Percentiles rank a stretch among this genome's conserved stretches.
phyloP scores from a whole-genome alignment of 2,888 invertebrate genomes.

The Drosophila pseudotakahashii region DNA sequence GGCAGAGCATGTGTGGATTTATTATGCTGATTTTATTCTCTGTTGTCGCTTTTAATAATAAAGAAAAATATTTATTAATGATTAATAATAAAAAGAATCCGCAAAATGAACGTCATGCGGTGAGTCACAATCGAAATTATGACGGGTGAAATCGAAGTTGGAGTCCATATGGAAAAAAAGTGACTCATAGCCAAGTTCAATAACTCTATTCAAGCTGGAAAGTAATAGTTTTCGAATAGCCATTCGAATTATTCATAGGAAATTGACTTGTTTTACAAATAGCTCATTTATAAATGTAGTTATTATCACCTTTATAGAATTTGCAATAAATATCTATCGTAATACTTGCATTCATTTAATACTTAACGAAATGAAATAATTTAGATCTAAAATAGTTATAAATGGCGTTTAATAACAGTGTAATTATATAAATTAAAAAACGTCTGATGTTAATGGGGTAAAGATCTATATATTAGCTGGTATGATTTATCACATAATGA shows the following conservation, averaged over 20 bases:
- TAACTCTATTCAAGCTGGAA: background rate
- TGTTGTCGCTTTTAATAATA: slow-evolving; percentile 66
- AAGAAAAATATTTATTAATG: slow-evolving; percentile 56
- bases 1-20: slow-evolving; percentile 52
- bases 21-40: slow-evolving; percentile 66
- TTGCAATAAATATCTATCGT: too few relatives aligned
- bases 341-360: too few relatives aligned
- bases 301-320: too few relatives aligned
- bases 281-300: too few relatives aligned
- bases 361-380: too few relatives aligned
- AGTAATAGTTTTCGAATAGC: too few relatives aligned
- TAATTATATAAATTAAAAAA: background rate
- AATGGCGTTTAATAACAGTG: background rate
- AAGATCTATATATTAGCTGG: too few relatives aligned
- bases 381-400: background rate
- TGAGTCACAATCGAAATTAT: slow-evolving; percentile 50
- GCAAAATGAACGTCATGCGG: slow-evolving; percentile 20
- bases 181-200: background rate
- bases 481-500: too few relatives aligned
- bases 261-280: too few relatives aligned
- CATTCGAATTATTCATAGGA: too few relatives aligned
- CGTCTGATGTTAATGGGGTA: too few relatives aligned
- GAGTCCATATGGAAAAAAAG: background rate
- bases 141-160: background rate
- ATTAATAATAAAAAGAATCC: slow-evolving; percentile 49